These are phyloP conservation scores for Sebastes steindachneri DNA, from an alignment of 2,797 vertebrate species.

Conservation along the genomic window DNA sequence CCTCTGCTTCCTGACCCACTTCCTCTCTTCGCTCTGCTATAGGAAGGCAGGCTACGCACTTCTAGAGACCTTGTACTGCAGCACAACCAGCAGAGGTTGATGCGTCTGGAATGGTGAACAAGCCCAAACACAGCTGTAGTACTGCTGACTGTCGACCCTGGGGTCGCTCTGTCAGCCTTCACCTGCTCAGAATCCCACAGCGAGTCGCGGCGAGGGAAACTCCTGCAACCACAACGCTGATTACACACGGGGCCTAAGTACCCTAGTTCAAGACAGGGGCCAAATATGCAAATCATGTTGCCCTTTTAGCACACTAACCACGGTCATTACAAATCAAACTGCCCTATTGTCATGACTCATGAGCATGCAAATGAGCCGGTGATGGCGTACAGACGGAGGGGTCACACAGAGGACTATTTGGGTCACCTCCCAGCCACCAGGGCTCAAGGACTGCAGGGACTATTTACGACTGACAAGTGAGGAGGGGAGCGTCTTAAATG, in stretches of 20 bases:
- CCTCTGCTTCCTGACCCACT: constrained; percentile 79
- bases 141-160: constrained; percentile 27
- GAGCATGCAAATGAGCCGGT: constrained; percentile 33
- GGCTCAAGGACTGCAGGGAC: not conserved
- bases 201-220: not conserved
- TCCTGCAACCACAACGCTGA: constrained; percentile 25
- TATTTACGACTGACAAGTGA: constrained; percentile 2
- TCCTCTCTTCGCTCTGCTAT: constrained; percentile 63
- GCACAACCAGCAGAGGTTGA: constrained; percentile 43
- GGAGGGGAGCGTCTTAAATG: not conserved
- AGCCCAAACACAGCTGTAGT: constrained; percentile 68
- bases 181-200: constrained; percentile 38
- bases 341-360: constrained; percentile 27
- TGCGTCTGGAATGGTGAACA: constrained; percentile 51
- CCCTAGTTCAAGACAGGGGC: constrained; percentile 18
- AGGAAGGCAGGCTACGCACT: constrained; percentile 41
- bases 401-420: constrained; percentile 32
- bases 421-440: constrained; percentile 26
- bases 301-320: constrained; percentile 41
- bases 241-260: constrained; percentile 8
- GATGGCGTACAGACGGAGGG: not conserved
- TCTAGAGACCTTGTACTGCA: constrained; percentile 32
- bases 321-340: constrained; percentile 45
- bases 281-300: constrained; percentile 43
- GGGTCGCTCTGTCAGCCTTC: constrained; percentile 27